These are phyloP conservation scores for Pontoporia blainvillei DNA, from an alignment of 2,113 vertebrate genomes.

Conservation along the genomic window DNA sequence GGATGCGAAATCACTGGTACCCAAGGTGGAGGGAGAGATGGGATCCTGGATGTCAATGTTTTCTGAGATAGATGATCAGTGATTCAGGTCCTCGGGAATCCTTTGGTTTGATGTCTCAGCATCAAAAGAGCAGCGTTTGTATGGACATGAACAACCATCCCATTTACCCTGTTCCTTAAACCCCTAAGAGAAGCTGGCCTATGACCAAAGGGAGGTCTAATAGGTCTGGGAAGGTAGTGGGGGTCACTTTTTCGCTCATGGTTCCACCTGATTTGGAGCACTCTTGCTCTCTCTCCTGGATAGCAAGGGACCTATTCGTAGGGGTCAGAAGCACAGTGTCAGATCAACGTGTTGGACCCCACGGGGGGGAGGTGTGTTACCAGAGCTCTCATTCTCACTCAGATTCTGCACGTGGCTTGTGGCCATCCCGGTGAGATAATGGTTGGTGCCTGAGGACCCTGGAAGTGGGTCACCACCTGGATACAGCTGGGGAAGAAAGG, in stretches of 20 bases:
- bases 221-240: background rate
- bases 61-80: background rate
- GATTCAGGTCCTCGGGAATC: background rate
- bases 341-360: background rate
- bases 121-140: background rate
- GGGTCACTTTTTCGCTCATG: background rate
- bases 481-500: accelerated
- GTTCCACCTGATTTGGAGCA: background rate
- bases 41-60: background rate
- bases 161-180: background rate
- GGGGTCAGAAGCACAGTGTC: background rate
- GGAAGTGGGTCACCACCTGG: background rate
- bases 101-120: slow-evolving; percentile 72
- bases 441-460: background rate
- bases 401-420: accelerated
- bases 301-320: background rate
- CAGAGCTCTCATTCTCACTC: background rate
- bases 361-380: accelerated
- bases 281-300: background rate
- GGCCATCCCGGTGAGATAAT: background rate
- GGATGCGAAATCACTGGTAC: background rate
- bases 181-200: background rate
- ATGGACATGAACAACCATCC: background rate
- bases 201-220: background rate
- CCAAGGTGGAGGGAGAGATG: background rate